Conservation (phyloP, 2,797 vertebrate genomes). For the Melanotaenia maccullochi region DNA sequence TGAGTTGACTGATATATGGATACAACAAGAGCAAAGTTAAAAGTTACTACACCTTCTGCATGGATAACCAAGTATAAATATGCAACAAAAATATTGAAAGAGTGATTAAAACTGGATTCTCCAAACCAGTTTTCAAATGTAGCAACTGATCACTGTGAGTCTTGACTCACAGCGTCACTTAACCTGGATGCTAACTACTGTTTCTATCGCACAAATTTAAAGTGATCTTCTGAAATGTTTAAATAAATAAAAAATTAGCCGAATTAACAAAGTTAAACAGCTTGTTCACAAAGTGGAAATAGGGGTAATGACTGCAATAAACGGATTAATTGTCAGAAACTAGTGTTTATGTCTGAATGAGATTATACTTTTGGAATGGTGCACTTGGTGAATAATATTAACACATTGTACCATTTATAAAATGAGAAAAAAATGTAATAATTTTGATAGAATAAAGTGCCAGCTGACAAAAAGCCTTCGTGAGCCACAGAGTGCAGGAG, state of each 20-base stretch:
- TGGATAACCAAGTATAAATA: neutral
- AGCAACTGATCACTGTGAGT: slow-evolving; percentile 2
- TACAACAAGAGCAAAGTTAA: neutral
- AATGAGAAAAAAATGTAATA: neutral
- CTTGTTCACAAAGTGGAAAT: neutral
- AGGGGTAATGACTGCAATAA: neutral
- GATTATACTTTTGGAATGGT: no score
- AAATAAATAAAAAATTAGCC: neutral
- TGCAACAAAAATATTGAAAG: slow-evolving; percentile 3
- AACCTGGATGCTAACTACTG: neutral
- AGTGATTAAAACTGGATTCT: neutral
- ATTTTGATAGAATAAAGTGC: no score
- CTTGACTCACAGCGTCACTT: neutral
- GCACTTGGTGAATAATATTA: neutral
- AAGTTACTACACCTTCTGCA: neutral
- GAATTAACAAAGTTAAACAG: neutral
- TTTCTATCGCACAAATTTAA: neutral
- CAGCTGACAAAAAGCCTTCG: neutral
- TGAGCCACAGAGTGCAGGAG: neutral
- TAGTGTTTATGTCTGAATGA: neutral
- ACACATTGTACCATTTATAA: neutral
- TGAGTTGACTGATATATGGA: neutral
- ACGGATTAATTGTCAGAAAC: neutral
- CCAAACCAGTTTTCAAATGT: neutral
- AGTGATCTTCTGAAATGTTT: neutral